These are phyloP conservation scores for Stegana nigrithorax DNA, from an alignment of 2,888 invertebrate genomes.

Conservation along the genomic window DNA sequence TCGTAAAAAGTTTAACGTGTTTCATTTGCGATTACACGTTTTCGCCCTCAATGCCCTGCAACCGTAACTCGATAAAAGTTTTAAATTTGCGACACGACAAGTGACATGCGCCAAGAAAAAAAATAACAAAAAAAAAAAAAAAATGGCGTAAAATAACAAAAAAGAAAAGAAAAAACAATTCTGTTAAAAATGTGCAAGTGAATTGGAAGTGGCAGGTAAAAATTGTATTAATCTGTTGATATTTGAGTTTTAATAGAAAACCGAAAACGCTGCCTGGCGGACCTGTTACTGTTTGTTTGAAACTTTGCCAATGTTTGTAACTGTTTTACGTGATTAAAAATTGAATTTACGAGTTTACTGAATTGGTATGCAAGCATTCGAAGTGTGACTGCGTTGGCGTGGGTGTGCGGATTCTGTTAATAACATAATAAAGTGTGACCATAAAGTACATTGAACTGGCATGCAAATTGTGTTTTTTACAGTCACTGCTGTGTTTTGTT, in stretches of 20 bases:
- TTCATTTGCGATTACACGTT: not conserved
- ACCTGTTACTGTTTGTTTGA: not conserved
- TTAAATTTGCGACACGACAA: constrained; percentile 55
- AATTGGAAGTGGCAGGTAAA: not conserved
- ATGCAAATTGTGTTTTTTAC: too few relatives aligned
- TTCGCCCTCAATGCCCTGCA: constrained; percentile 17
- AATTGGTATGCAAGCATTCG: too few relatives aligned
- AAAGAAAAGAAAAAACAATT: too few relatives aligned
- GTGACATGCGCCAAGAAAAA: constrained; percentile 44
- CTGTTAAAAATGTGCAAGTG: too few relatives aligned
- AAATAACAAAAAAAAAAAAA: not conserved
- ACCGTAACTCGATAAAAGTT: constrained; percentile 47
- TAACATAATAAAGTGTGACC: too few relatives aligned
- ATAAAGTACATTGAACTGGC: too few relatives aligned
- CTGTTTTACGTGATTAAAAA: not conserved
- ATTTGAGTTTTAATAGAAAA: not conserved
- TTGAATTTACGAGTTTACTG: too few relatives aligned
- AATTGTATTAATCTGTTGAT: constrained; percentile 13
- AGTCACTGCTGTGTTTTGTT: too few relatives aligned
- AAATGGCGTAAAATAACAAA: not conserved
- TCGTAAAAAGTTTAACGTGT: constrained; percentile 5
- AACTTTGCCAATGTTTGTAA: not conserved
- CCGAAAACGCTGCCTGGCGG: too few relatives aligned
- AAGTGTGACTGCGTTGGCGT: too few relatives aligned
- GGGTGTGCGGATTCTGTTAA: too few relatives aligned